phyloP scores from a whole-genome alignment of 1,140 invertebrate genomes.

The Tetragnatha versicolor region DNA sequence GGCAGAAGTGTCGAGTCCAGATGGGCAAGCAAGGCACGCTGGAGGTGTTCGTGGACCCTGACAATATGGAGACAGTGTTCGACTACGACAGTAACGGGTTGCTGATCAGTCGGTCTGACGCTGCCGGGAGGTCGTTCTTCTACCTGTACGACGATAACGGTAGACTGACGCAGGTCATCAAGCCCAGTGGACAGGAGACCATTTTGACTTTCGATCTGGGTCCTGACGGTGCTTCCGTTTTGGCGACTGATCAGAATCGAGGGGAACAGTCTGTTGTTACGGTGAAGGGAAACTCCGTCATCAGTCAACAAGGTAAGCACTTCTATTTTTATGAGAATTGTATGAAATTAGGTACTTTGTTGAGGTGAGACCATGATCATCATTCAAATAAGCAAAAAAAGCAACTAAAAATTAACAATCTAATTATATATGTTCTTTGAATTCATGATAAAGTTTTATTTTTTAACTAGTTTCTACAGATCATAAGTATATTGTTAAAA shows the following conservation, averaged over 20 bases:
- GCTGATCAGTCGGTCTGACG: constrained; percentile 75
- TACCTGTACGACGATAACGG: constrained; percentile 97
- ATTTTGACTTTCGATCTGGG: constrained; percentile 87
- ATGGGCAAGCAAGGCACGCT: constrained; percentile 74
- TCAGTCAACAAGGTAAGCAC: constrained; percentile 57
- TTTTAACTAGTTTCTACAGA: too few species aligned
- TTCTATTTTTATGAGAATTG: background rate
- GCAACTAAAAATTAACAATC: too few species aligned
- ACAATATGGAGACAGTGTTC: constrained; percentile 91
- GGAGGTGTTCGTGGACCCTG: constrained; percentile 86
- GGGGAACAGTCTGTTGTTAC: constrained; percentile 62
- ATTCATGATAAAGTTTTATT: too few species aligned
- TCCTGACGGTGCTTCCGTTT: constrained; percentile 85
- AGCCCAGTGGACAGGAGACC: constrained; percentile 89
- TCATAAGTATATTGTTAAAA: too few species aligned
- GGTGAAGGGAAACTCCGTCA: constrained; percentile 84
- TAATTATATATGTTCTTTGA: too few species aligned
- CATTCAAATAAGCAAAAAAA: too few species aligned
- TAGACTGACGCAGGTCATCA: constrained; percentile 84
- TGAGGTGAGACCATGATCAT: too few species aligned
- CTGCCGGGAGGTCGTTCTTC: constrained; percentile 87
- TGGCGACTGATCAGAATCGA: constrained; percentile 67
- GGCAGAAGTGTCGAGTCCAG: constrained; percentile 89
- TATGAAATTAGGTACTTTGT: too few species aligned
- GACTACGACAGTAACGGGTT: constrained; percentile 91